Percentiles rank a stretch among this genome's conserved stretches.
These are phyloP conservation scores for Agapostemon virescens DNA, from an alignment of 2,888 invertebrate genomes.

Conservation along the genomic window DNA sequence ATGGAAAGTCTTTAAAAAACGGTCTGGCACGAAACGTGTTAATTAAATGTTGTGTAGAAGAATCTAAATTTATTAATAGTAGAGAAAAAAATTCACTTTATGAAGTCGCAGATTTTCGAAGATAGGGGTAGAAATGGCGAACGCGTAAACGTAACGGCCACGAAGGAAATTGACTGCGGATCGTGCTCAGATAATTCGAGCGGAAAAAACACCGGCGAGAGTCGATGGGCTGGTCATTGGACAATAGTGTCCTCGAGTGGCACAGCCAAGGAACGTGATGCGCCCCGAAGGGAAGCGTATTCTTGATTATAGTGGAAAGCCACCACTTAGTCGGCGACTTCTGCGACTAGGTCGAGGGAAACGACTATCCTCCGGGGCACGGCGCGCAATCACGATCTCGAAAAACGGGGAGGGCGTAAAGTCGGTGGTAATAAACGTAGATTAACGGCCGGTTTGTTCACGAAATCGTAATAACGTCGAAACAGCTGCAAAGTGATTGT, in stretches of 20 bases:
- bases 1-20: too few species aligned
- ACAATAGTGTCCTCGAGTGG: slow-evolving; percentile 52
- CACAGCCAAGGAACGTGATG: slow-evolving; percentile 38
- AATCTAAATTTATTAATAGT: too few species aligned
- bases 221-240: slow-evolving; percentile 38
- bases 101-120: background rate
- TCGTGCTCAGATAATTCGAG: slow-evolving; percentile 26
- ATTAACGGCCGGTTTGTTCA: slow-evolving; percentile 50
- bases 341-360: slow-evolving; percentile 44
- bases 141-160: background rate
- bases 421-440: slow-evolving; percentile 27
- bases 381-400: slow-evolving; percentile 29
- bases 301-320: slow-evolving; percentile 59
- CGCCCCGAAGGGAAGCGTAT: slow-evolving; percentile 44
- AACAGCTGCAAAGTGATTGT: slow-evolving; percentile 33
- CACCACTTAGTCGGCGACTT: slow-evolving; percentile 58
- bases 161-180: slow-evolving; percentile 13
- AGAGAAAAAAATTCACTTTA: background rate
- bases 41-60: too few species aligned
- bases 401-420: slow-evolving; percentile 32
- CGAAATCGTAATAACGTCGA: slow-evolving; percentile 19
- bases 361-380: slow-evolving; percentile 31
- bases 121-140: background rate
- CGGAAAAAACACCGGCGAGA: slow-evolving; percentile 23
- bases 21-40: too few species aligned